Percentiles rank a stretch among this genome's conserved stretches.
These are phyloP conservation scores for Drosophila ohnishii DNA, from an alignment of 1,140 invertebrate genomes.

Conservation along the genomic window DNA sequence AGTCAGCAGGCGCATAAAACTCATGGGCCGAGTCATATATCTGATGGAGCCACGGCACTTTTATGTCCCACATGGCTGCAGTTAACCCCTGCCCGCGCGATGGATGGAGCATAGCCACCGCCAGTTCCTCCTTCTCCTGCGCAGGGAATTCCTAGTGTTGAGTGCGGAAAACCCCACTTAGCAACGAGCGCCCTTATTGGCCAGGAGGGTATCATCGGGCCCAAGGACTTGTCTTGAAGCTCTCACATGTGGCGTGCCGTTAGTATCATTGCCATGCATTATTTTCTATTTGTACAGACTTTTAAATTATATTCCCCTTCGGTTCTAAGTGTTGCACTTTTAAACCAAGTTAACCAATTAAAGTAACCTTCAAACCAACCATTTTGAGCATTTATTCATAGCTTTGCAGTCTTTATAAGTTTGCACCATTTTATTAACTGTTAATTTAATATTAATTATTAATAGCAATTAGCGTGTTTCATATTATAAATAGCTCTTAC, in stretches of 20 bases:
- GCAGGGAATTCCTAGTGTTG: constrained; percentile 9
- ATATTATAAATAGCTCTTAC: not conserved
- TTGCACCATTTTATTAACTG: not conserved
- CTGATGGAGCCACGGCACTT: constrained; percentile 43
- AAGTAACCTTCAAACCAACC: not conserved
- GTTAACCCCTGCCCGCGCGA: constrained; percentile 32
- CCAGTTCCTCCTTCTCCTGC: constrained; percentile 3
- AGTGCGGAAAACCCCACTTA: constrained; percentile 13
- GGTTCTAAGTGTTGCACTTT: not conserved
- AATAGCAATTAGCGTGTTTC: not conserved
- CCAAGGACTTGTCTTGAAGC: constrained; percentile 5
- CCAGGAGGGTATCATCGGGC: constrained; percentile 19
- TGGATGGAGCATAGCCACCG: constrained; percentile 13
- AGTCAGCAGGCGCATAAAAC: constrained; percentile 36
- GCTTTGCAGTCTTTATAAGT: not conserved
- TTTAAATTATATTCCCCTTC: not conserved
- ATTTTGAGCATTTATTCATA: not conserved
- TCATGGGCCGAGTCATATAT: constrained; percentile 42
- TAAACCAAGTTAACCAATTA: not conserved
- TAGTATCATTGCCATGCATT: not conserved
- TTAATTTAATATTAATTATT: constrained; percentile 15
- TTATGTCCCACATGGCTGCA: constrained; percentile 59
- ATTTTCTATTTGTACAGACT: constrained; percentile 1
- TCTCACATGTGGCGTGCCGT: not conserved
- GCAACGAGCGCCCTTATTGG: constrained; percentile 17